A percentile compares a stretch with the other conserved stretches of the same genome.
Conservation (phyloP, 2,113 vertebrate species). For the Regulus satrapa region DNA sequence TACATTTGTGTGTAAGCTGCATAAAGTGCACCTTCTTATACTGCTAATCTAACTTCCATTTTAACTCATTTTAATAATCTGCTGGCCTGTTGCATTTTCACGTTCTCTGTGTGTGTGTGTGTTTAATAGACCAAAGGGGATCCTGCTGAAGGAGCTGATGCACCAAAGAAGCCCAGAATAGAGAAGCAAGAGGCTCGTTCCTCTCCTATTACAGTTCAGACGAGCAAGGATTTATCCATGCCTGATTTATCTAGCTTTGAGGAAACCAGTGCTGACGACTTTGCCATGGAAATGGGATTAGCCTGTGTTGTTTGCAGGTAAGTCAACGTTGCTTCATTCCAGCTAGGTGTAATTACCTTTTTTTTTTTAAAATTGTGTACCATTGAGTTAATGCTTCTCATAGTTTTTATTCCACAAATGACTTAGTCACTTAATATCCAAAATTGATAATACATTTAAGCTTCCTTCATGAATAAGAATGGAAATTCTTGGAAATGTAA, state of each 20-base stretch:
- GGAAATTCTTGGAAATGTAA: neutral
- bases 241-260: conserved; percentile 89
- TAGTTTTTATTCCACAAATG: neutral
- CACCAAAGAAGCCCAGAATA: conserved; percentile 87
- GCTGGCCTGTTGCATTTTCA: neutral
- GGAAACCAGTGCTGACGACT: conserved; percentile 95
- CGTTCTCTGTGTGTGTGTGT: neutral
- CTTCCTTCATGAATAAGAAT: neutral
- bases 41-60: neutral
- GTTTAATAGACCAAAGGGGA: conserved; percentile 82
- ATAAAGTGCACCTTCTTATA: neutral
- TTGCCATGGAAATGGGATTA: conserved; percentile 99
- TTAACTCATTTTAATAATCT: neutral
- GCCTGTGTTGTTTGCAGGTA: conserved; percentile 96
- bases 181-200: conserved; percentile 89
- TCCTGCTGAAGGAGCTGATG: conserved; percentile 76
- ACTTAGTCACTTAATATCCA: neutral
- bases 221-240: conserved; percentile 86
- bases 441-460: neutral
- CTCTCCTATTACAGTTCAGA: conserved; percentile 87
- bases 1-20: neutral
- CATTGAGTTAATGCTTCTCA: neutral
- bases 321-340: neutral
- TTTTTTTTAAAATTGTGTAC: neutral
- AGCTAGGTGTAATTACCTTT: neutral